Evolutionary conservation across 2,888 invertebrate species (phyloP).

Genomic region (Periphyllus acericola): DNA sequence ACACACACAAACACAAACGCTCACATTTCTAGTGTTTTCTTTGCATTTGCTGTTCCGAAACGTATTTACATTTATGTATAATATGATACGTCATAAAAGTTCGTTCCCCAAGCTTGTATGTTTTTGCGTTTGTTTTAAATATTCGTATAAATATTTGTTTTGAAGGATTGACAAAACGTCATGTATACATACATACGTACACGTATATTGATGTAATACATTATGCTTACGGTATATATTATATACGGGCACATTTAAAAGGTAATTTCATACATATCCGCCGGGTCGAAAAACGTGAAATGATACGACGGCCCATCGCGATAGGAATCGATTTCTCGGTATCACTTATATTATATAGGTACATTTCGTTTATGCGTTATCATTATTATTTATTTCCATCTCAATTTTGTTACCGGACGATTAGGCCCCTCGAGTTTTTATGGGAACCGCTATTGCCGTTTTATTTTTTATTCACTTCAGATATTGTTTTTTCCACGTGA

Average conservation of each 20-base stretch:
- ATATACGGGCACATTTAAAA: conserved; percentile 35
- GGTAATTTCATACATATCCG: conserved; percentile 8
- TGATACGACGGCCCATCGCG: conserved; percentile 15
- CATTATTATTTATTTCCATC: conserved; percentile 35
- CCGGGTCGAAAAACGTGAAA: conserved; percentile 22
- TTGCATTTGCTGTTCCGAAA: too few species aligned
- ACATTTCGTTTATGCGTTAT: conserved; percentile 33
- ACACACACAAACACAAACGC: not conserved
- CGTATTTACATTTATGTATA: too few species aligned
- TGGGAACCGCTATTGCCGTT: conserved; percentile 7
- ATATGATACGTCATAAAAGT: not conserved
- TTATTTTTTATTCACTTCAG: conserved; percentile 16
- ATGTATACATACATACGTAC: too few species aligned
- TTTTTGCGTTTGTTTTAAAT: not conserved
- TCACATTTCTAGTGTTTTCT: too few species aligned
- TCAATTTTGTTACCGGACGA: conserved; percentile 49
- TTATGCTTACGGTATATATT: not conserved
- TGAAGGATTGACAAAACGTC: conserved; percentile 16
- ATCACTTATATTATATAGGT: too few species aligned
- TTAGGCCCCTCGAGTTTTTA: conserved; percentile 37
- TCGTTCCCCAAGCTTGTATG: not conserved
- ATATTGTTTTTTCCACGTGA: conserved; percentile 45
- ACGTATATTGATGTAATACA: conserved; percentile 11
- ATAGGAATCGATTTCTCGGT: conserved; percentile 44
- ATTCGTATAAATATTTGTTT: not conserved